phyloP scores from a whole-genome alignment of 2,888 invertebrate species.

The Athalia circularis region DNA sequence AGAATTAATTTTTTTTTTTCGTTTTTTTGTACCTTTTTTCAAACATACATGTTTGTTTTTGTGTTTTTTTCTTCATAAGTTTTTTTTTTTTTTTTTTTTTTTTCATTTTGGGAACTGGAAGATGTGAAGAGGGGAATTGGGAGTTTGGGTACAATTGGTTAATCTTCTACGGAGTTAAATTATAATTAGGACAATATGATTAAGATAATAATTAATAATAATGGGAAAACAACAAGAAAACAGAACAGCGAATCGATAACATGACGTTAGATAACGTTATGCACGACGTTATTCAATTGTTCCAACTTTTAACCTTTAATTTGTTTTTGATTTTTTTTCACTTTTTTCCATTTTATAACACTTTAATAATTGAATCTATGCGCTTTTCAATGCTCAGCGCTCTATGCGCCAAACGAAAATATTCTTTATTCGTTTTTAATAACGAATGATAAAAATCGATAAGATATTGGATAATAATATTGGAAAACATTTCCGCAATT shows the following conservation, averaged over 20 bases:
- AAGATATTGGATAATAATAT: conserved; percentile 36
- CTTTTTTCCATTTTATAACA: conserved; percentile 46
- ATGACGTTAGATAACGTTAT: conserved; percentile 55
- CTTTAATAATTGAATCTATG: conserved; percentile 42
- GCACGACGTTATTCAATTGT: conserved; percentile 50
- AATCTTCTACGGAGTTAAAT: conserved; percentile 68
- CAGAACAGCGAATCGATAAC: conserved; percentile 63
- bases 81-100: conserved; percentile 33
- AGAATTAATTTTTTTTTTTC: conserved; percentile 42
- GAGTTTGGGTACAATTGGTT: conserved; percentile 51
- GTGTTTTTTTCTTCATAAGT: conserved; percentile 11
- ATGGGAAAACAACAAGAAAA: conserved; percentile 68
- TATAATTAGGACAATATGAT: conserved; percentile 69
- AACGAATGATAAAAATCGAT: conserved; percentile 44
- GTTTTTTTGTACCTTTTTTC: conserved; percentile 45
- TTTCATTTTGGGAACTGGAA: conserved; percentile 43
- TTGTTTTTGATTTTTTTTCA: conserved; percentile 45
- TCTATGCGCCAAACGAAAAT: conserved; percentile 43
- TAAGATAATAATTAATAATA: conserved; percentile 66
- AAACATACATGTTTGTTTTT: conserved; percentile 26
- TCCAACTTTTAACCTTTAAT: conserved; percentile 43
- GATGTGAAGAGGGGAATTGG: conserved; percentile 33
- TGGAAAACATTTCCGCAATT: conserved; percentile 39
- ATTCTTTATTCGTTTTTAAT: conserved; percentile 44
- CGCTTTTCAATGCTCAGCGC: conserved; percentile 38